Evolutionary conservation across 2,888 invertebrate genomes (phyloP), one percentile per base, ranked within the genome.

Genomic region (Danaus chrysippus): DNA sequence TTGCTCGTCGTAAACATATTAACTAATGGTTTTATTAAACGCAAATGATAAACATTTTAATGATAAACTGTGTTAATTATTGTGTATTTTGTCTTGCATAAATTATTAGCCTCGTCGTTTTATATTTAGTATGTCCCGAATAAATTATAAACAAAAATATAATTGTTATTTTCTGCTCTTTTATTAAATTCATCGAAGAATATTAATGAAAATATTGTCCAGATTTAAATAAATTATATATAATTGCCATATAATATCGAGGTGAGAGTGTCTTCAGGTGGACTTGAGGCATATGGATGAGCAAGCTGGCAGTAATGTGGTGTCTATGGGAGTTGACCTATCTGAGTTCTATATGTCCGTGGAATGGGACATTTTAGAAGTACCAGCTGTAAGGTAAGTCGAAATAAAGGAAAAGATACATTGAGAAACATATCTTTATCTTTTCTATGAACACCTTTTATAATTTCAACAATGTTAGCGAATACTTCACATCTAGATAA

Each of bases 321-420:
- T 97, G 69, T 96, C 96, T 64, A 95, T 97, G 66, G 99, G 99
- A 59, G 98, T 99, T 66, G 99, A 99, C 89, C 93, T 99, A 70
- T 96, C 97, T 60, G 99, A 98, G 91, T 99, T 99, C 92, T 99
- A 99, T 92, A 97, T 96, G 93, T 98, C 98, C 68, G 99, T 99
- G 61, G 99, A 99, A 90, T 99, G 99, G 99, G 99, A 99, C 91
- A 98, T 99, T 76, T 92, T 99, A 68, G 97, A 97, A 92, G 99
- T 98, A 80, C 97, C 97, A 71, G 97, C 97, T 71, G 96, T 97
- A 71, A 95, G 97, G 96, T 96, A 82, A 91, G 89, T 71, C 41
- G n/a, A 55, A 54, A 46, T 9, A 17, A 34, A 34, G 23, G 23
- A 6, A 34, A 34, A 0, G 23, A 8, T 34, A 6, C 23, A 34